Evolutionary conservation across 30 jellyfish, hydroid and myxozoan genomes (phyloP).

Genomic region (Clytia hemisphaerica): DNA sequence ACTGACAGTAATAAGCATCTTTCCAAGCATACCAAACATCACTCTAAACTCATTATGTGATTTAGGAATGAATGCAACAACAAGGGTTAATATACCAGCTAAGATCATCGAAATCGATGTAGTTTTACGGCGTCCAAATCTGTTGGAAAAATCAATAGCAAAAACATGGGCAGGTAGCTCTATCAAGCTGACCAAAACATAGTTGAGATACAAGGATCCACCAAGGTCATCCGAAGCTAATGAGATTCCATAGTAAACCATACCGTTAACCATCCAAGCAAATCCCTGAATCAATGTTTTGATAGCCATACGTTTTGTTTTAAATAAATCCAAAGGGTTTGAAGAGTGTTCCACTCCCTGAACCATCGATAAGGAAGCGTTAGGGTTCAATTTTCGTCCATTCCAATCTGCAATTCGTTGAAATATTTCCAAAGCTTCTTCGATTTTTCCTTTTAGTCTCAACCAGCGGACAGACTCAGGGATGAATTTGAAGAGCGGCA

Average conservation of each 20-base stretch:
- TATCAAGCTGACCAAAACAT: background rate
- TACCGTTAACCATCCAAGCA: constrained; percentile 44
- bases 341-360: constrained; percentile 4
- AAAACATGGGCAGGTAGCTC: constrained; percentile 27
- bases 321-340: constrained; percentile 46
- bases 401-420: constrained; percentile 40
- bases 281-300: constrained; percentile 43
- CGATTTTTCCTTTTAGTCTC: constrained; percentile 36
- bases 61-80: constrained; percentile 60
- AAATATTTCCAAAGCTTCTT: constrained; percentile 29
- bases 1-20: constrained; percentile 36
- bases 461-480: constrained; percentile 81
- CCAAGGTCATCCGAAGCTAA: constrained; percentile 47
- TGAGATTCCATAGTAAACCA: constrained; percentile 34
- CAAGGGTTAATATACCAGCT: constrained; percentile 46
- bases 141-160: background rate
- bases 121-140: constrained; percentile 70
- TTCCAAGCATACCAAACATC: constrained; percentile 66
- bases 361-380: background rate
- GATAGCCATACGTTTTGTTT: constrained; percentile 37
- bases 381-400: constrained; percentile 32
- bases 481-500: constrained; percentile 38
- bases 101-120: constrained; percentile 28
- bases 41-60: constrained; percentile 21
- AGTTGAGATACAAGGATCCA: constrained; percentile 18